Conservation (phyloP, 2,888 invertebrate species). For the Polyommatus iphigenia region DNA sequence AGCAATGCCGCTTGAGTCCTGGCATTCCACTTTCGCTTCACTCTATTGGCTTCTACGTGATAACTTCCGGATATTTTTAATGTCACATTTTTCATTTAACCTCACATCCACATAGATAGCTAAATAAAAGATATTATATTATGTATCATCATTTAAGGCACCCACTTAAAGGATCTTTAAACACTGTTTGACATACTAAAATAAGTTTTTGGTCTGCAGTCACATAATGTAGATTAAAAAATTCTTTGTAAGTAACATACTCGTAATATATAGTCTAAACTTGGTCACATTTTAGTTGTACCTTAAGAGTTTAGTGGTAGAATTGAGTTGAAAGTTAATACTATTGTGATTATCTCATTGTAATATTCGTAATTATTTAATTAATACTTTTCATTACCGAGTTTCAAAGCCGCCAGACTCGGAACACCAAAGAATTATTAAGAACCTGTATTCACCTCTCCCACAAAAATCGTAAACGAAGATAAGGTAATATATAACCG, state of each 20-base stretch:
- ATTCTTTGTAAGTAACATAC: no score
- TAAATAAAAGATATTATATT: no score
- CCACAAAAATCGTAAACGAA: constrained; percentile 7
- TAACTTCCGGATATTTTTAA: constrained; percentile 12
- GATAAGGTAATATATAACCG: neutral
- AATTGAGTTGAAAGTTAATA: no score
- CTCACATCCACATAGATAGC: neutral
- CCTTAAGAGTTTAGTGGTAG: no score
- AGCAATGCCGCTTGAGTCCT: neutral
- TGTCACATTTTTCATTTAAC: neutral
- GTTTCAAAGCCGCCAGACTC: neutral
- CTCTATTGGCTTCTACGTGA: constrained; percentile 17
- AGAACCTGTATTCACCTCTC: neutral
- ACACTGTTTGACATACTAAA: no score
- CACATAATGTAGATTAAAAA: no score
- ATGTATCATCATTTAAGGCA: no score
- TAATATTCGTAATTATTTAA: neutral
- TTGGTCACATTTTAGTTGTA: no score
- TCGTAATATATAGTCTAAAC: no score
- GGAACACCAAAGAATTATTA: neutral
- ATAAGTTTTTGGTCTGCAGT: no score
- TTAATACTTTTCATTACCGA: neutral
- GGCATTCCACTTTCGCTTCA: constrained; percentile 11
- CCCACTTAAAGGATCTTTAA: no score
- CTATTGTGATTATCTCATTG: no score